A percentile compares a stretch with the other conserved stretches of the same genome.
These are phyloP conservation scores for Drosophila heteroneura DNA, from an alignment of 2,888 invertebrate species.

Conservation along the genomic window DNA sequence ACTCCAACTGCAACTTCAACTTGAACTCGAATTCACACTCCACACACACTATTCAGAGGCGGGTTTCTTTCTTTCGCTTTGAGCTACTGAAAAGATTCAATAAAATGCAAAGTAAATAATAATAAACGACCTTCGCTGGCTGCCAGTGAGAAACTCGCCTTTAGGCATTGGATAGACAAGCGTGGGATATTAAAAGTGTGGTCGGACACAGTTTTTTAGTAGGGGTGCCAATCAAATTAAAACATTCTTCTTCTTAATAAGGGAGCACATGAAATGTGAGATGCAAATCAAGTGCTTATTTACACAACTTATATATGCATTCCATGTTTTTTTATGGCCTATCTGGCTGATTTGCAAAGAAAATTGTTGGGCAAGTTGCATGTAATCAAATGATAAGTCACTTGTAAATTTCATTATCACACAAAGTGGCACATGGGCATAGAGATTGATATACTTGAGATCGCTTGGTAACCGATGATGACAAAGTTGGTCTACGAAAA, in stretches of 20 bases:
- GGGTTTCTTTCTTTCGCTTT: conserved; percentile 4
- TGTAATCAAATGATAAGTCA: conserved; percentile 41
- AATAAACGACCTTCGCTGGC: conserved; percentile 72
- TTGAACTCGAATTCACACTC: background rate
- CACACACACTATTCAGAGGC: background rate
- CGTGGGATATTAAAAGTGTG: conserved; percentile 66
- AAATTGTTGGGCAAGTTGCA: background rate
- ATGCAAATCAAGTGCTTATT: conserved; percentile 20
- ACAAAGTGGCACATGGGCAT: conserved; percentile 4
- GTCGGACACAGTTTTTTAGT: conserved; percentile 19
- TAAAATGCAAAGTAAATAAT: conserved; percentile 76
- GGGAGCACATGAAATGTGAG: conserved; percentile 26
- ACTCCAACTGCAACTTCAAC: background rate
- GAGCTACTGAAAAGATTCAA: conserved; percentile 49
- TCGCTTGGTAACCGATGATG: background rate
- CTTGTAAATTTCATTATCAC: conserved; percentile 37
- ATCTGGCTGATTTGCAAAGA: conserved; percentile 2
- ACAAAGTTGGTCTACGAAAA: too few relatives aligned
- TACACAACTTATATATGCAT: background rate
- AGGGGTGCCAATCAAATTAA: background rate
- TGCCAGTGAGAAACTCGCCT: conserved; percentile 41
- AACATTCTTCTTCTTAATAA: conserved; percentile 10
- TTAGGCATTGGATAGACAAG: conserved; percentile 46
- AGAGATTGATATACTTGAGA: background rate
- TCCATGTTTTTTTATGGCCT: conserved; percentile 2